Percentiles rank a stretch among this genome's conserved stretches.
Evolutionary conservation across 2,797 vertebrate genomes (phyloP).

Genomic region (Podargus strigoides): DNA sequence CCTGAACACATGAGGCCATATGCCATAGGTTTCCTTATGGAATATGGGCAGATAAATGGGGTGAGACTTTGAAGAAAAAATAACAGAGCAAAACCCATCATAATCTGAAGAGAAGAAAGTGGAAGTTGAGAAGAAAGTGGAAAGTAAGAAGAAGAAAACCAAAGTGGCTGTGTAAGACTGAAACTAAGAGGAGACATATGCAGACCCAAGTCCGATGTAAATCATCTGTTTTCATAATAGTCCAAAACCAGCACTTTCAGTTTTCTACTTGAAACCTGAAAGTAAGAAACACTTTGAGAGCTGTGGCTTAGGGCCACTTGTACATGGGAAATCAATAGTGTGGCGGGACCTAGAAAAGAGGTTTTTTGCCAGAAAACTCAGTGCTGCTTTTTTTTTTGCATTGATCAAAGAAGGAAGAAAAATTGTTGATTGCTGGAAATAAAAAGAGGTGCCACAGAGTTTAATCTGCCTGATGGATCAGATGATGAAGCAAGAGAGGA

Average conservation of each 20-base stretch:
- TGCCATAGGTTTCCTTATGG: not conserved
- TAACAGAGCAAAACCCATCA: not conserved
- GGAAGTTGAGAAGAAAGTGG: not conserved
- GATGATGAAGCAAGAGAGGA: not conserved
- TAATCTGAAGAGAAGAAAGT: not conserved
- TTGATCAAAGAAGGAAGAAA: not conserved
- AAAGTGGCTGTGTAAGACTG: not conserved
- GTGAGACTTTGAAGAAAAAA: not conserved
- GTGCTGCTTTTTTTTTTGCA: not conserved
- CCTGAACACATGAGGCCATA: not conserved
- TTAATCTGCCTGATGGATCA: not conserved
- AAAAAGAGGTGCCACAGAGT: not conserved
- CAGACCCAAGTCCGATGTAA: not conserved
- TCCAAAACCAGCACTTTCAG: rapidly evolving
- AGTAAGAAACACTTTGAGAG: not conserved
- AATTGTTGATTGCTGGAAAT: not conserved
- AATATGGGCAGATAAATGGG: not conserved
- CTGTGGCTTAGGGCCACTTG: not conserved
- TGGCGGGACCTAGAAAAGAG: too few species aligned
- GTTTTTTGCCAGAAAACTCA: not conserved
- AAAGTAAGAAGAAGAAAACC: not conserved
- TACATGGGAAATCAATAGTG: not conserved
- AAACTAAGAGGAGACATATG: not conserved
- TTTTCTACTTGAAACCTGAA: not conserved
- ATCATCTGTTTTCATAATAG: not conserved